Conservation (phyloP, 2,888 invertebrate species). For the Tachystola acroxantha region DNA sequence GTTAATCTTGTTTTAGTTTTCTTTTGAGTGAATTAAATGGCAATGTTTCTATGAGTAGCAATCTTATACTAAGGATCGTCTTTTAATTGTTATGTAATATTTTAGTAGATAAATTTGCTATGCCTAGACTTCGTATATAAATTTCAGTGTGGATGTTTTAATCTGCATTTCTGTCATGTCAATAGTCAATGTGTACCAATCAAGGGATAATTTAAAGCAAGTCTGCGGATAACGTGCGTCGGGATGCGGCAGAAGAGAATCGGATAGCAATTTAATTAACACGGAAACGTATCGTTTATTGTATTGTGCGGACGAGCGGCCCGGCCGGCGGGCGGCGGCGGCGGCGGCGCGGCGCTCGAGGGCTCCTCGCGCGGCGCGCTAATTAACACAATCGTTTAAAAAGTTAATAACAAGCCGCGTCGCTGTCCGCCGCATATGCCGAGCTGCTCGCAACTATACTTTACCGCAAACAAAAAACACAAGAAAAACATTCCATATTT, state of each 20-base stretch:
- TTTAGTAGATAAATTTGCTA: no score
- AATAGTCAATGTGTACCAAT: no score
- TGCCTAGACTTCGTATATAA: no score
- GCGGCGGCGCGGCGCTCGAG: slow-evolving; percentile 40
- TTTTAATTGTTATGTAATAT: no score
- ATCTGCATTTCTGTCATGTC: no score
- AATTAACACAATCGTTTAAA: slow-evolving; percentile 74
- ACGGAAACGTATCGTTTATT: slow-evolving; percentile 51
- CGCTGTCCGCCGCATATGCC: slow-evolving; percentile 60
- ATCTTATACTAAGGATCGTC: no score
- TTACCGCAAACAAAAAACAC: slow-evolving; percentile 16
- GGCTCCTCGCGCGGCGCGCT: slow-evolving; percentile 54
- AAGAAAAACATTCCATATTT: slow-evolving; percentile 7
- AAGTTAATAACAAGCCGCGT: slow-evolving; percentile 64
- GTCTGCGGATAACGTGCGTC: neutral
- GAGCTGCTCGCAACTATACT: slow-evolving; percentile 25
- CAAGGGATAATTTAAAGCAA: no score
- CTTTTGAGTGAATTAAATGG: no score
- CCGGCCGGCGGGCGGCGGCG: slow-evolving; percentile 20
- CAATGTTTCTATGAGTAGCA: no score
- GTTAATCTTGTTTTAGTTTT: no score
- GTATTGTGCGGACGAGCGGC: slow-evolving; percentile 29
- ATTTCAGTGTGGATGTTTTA: no score
- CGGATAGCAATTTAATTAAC: slow-evolving; percentile 52
- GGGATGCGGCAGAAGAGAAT: neutral